A percentile compares a stretch with the other conserved stretches of the same genome.
phyloP scores from a whole-genome alignment of 2,113 vertebrate species.

The Eolophus roseicapilla region DNA sequence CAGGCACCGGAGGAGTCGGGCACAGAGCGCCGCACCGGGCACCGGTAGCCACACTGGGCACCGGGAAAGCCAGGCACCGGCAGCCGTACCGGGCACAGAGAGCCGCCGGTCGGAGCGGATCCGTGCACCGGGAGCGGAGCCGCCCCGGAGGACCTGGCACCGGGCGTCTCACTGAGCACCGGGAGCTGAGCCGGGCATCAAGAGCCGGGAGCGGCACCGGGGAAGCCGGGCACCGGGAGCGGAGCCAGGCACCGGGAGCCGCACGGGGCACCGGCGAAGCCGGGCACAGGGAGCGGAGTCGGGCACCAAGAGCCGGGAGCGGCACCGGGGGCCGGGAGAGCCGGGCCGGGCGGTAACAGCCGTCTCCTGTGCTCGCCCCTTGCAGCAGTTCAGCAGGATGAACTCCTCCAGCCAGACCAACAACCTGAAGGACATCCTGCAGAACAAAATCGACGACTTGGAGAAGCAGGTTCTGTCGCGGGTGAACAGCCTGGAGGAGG shows the following conservation, averaged over 20 bases:
- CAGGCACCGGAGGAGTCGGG: neutral
- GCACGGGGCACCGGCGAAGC: neutral
- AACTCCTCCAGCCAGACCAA: conserved; percentile 88
- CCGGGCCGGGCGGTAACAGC: neutral
- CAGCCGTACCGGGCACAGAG: neutral
- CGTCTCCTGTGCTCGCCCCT: neutral
- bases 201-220: neutral
- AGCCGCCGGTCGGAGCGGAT: neutral
- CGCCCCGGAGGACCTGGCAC: neutral
- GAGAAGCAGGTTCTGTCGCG: conserved; percentile 94
- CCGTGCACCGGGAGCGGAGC: too few relatives aligned
- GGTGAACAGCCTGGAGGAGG: conserved; percentile 92
- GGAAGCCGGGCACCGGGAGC: neutral
- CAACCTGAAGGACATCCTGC: conserved; percentile 93
- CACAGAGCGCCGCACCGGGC: neutral
- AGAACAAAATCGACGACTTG: conserved; percentile 95
- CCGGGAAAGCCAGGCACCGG: too few relatives aligned
- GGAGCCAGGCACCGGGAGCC: neutral
- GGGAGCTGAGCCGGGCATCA: neutral
- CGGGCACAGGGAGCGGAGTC: neutral
- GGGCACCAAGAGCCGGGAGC: neutral
- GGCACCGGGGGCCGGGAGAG: neutral
- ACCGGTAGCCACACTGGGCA: neutral
- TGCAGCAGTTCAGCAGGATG: conserved; percentile 89
- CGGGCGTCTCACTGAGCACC: neutral